Conservation (phyloP, 2,113 vertebrate genomes). For the Chionis minor region DNA sequence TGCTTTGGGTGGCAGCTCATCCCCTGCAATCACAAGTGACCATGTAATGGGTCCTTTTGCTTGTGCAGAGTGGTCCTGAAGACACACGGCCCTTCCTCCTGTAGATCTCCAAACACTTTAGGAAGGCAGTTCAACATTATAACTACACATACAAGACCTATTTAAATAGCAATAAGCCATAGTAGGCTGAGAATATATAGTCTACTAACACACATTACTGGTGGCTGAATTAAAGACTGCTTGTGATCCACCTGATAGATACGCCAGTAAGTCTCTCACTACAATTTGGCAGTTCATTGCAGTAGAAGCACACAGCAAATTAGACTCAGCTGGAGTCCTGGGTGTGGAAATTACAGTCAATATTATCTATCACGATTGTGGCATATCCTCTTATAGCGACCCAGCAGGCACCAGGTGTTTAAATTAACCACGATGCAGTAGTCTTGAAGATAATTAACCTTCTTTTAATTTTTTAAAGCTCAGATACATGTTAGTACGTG, state of each 20-base stretch:
- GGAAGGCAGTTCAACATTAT: neutral
- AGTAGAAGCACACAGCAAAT: neutral
- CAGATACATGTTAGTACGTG: neutral
- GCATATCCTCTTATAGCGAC: neutral
- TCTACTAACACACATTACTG: neutral
- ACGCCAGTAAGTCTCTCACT: neutral
- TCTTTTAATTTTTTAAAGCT: neutral
- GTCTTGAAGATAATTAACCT: neutral
- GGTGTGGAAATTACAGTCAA: neutral
- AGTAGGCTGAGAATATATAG: neutral
- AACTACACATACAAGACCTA: neutral
- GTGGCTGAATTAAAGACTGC: neutral
- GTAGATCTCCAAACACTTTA: neutral
- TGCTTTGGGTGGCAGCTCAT: neutral
- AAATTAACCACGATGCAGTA: neutral
- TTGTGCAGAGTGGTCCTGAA: neutral
- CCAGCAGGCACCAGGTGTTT: neutral
- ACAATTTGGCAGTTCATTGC: neutral
- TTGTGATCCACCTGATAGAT: neutral
- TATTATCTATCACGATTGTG: neutral
- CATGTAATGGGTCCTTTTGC: neutral
- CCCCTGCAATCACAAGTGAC: neutral
- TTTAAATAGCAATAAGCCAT: neutral
- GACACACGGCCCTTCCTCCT: neutral
- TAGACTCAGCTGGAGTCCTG: neutral